Evolutionary conservation across 2,888 invertebrate species (phyloP), one percentile per base, ranked within the genome.

Genomic region (Elmis aenea): DNA sequence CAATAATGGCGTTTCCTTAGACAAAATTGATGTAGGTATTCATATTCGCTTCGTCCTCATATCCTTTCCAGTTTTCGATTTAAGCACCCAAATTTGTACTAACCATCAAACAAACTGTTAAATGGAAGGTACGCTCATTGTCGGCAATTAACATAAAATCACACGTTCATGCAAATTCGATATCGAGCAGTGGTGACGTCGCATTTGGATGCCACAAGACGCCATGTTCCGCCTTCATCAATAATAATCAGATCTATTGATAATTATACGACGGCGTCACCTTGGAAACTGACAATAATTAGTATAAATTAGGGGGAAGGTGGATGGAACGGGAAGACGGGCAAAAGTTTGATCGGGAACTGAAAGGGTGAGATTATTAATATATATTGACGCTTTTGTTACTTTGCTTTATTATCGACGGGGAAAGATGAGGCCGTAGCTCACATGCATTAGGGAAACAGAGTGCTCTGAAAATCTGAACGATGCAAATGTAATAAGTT

Each of bases 171-270:
- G 52, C 52, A 55, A 55, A 55, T 54, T 51, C 52, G 51, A 43
- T 45, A 44, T 51, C 42, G 41, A 29, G 33, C 22, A 18, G 42
- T 20, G 21, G 26, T 50, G 49, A 50, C 51, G 51, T 52, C 47
- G 50, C 41, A 53, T 55, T 51, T 51, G 49, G 43, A 37, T 45
- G 53, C 39, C 41, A 26, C 23, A 24, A 18, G 33, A 52, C 48
- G 56, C 53, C 56, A 52, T 55, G 51, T 54, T 56, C 51, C 49
- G 57, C 52, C 58, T 61, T 60, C 64, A 64, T 64, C 64, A 64
- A 64, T 65, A 65, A 63, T 62, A 65, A 66, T 66, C 64, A 64
- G 58, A 65, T 64, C 62, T 63, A 64, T 65, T 63, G 64, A 61
- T 64, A 62, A 64, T 65, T 64, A 64, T 61, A 57, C 59, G 49